Evolutionary conservation across 92 coral and sea anemone species (phyloP).

Genomic region (Epizoanthus scotinus): DNA sequence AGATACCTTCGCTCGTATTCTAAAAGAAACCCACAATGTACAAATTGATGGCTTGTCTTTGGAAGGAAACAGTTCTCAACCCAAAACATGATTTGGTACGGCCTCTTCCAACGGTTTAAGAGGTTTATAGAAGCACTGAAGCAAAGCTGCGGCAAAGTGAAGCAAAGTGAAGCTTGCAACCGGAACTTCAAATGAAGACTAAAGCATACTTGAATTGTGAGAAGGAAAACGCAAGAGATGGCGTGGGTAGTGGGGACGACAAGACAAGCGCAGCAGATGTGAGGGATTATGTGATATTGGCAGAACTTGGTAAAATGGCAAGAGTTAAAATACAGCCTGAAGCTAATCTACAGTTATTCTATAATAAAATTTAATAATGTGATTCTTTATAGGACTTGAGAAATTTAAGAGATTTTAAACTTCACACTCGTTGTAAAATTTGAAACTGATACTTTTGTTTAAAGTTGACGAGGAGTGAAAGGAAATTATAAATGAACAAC

Average conservation of each 20-base stretch:
- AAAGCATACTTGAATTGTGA: not conserved
- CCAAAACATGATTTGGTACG: not conserved
- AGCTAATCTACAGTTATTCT: too few relatives aligned
- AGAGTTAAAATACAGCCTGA: too few relatives aligned
- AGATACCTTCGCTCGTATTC: not conserved
- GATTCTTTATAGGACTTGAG: too few relatives aligned
- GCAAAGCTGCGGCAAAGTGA: too few relatives aligned
- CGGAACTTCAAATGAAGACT: not conserved
- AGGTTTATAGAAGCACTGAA: constrained; percentile 16
- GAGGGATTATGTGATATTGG: constrained; percentile 22
- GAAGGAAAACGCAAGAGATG: constrained; percentile 18
- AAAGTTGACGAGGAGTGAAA: too few relatives aligned
- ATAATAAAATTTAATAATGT: too few relatives aligned
- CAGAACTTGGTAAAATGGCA: constrained; percentile 6
- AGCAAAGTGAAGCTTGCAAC: not conserved
- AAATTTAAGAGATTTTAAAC: too few relatives aligned
- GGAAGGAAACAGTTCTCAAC: not conserved
- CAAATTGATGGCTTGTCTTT: not conserved
- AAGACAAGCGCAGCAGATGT: constrained; percentile 5
- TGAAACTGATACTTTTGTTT: too few relatives aligned
- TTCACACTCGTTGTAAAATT: too few relatives aligned
- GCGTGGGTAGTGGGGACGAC: constrained; percentile 21
- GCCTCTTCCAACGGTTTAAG: constrained; percentile 4
- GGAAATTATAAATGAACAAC: too few relatives aligned
- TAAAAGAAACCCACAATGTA: not conserved